Percentiles rank a stretch among this genome's conserved stretches.
These are phyloP conservation scores for Mechanitis messenoides DNA, from an alignment of 2,888 invertebrate genomes.

Conservation along the genomic window DNA sequence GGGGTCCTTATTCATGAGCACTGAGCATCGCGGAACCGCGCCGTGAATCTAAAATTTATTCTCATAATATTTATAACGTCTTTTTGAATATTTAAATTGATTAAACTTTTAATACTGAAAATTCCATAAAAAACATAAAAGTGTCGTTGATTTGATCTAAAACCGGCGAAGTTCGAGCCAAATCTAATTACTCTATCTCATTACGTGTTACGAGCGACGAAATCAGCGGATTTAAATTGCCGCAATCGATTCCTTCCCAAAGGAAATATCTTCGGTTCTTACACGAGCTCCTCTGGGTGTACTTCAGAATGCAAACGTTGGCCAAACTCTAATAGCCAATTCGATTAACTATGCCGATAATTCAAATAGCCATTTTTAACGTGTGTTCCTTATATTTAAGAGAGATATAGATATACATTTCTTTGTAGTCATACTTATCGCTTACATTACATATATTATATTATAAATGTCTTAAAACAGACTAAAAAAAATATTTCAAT, in stretches of 20 bases:
- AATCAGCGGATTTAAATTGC: conserved; percentile 57
- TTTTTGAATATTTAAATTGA: neutral
- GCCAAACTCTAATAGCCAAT: conserved; percentile 24
- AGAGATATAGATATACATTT: too few species aligned
- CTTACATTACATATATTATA: too few species aligned
- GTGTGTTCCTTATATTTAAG: too few species aligned
- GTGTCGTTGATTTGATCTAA: conserved; percentile 12
- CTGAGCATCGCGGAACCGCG: too few species aligned
- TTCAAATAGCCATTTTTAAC: conserved; percentile 12
- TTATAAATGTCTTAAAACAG: too few species aligned
- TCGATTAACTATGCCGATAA: conserved; percentile 17
- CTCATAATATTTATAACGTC: too few species aligned
- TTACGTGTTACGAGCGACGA: conserved; percentile 49
- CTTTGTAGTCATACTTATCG: too few species aligned
- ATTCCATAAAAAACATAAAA: neutral
- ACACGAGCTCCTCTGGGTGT: conserved; percentile 25
- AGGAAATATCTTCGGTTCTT: conserved; percentile 28
- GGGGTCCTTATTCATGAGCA: too few species aligned
- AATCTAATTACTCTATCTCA: conserved; percentile 61
- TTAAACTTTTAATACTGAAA: neutral
- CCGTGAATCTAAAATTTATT: too few species aligned
- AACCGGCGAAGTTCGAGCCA: conserved; percentile 36
- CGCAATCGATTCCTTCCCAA: conserved; percentile 44
- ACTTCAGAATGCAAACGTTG: conserved; percentile 19
- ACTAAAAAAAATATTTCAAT: too few species aligned